Conservation (phyloP, 1,140 invertebrate species). For the Pristionchus pacificus region DNA sequence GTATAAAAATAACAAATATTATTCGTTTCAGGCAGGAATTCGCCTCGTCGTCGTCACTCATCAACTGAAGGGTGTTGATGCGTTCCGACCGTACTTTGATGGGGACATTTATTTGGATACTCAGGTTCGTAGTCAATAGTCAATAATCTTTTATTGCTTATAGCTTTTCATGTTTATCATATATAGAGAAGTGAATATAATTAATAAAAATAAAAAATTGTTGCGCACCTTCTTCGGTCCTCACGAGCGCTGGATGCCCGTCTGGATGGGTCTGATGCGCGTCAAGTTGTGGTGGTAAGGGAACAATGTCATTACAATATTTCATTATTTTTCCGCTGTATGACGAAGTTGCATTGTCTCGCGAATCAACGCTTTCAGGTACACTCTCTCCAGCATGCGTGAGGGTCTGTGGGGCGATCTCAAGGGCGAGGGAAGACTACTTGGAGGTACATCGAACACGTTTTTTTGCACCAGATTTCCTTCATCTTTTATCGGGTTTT, state of each 20-base stretch:
- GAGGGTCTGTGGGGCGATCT: conserved; percentile 52
- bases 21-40: not conserved
- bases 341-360: too few relatives aligned
- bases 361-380: conserved; percentile 35
- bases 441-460: conserved; percentile 35
- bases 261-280: conserved; percentile 49
- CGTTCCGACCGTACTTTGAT: conserved; percentile 58
- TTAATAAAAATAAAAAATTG: too few relatives aligned
- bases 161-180: too few relatives aligned
- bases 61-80: conserved; percentile 57
- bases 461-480: too few relatives aligned
- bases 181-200: too few relatives aligned
- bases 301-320: not conserved
- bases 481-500: too few relatives aligned
- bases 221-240: conserved; percentile 55
- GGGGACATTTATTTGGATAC: not conserved
- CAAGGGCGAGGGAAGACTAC: conserved; percentile 25
- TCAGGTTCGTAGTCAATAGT: not conserved
- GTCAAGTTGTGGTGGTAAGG: conserved; percentile 10
- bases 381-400: conserved; percentile 40
- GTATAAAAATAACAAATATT: too few relatives aligned
- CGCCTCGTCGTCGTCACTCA: conserved; percentile 58
- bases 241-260: conserved; percentile 53
- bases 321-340: too few relatives aligned
- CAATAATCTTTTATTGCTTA: too few relatives aligned